Conservation (phyloP, 1,140 invertebrate genomes). For the Ceratina australensis region DNA sequence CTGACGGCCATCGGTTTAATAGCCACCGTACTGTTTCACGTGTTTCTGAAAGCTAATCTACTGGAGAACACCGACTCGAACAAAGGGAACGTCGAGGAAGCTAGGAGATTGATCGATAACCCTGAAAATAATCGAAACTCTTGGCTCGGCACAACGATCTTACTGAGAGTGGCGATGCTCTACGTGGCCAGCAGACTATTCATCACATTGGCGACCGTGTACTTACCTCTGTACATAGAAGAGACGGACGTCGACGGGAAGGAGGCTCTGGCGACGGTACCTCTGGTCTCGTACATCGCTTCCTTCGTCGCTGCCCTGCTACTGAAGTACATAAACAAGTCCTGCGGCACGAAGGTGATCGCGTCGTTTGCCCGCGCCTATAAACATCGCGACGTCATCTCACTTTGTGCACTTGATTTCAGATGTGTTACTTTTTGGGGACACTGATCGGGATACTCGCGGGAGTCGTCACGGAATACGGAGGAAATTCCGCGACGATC, state of each 20-base stretch:
- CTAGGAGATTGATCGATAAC: conserved; percentile 9
- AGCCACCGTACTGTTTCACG: conserved; percentile 82
- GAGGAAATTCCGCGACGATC: conserved; percentile 57
- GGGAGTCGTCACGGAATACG: conserved; percentile 70
- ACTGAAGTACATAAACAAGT: conserved; percentile 85
- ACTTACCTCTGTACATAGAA: conserved; percentile 92
- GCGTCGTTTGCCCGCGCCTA: conserved; percentile 71
- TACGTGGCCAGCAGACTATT: conserved; percentile 92
- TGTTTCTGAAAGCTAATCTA: conserved; percentile 76
- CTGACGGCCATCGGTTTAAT: conserved; percentile 80
- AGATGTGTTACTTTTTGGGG: conserved; percentile 74
- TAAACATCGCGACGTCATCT: neutral
- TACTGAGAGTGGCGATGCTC: conserved; percentile 74
- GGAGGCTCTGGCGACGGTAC: conserved; percentile 90
- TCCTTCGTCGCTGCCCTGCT: conserved; percentile 91
- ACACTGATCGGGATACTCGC: conserved; percentile 72
- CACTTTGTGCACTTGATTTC: neutral
- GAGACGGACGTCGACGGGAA: conserved; percentile 81
- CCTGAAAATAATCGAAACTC: conserved; percentile 37
- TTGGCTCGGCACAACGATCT: conserved; percentile 66
- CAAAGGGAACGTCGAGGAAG: conserved; percentile 52
- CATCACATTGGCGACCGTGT: conserved; percentile 91
- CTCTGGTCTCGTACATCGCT: conserved; percentile 90
- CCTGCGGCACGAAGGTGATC: conserved; percentile 81
- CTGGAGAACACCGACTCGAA: conserved; percentile 58